These are phyloP conservation scores for Nematostella vectensis DNA, from an alignment of 92 coral and sea anemone genomes.

Conservation along the genomic window DNA sequence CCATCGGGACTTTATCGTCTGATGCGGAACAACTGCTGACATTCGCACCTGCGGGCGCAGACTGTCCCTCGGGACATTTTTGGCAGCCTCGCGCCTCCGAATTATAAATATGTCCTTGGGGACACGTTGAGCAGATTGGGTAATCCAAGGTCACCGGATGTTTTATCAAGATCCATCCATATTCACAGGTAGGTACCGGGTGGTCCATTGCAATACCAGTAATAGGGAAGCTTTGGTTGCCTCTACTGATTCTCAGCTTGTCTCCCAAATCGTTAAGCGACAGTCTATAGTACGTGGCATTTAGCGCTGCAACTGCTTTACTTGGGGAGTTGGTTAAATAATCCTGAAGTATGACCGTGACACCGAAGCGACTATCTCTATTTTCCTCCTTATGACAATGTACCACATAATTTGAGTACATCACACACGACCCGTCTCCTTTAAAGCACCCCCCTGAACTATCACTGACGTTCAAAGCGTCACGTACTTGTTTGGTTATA, in stretches of 20 bases:
- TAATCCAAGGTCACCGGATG: conserved; percentile 3
- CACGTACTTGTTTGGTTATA: conserved; percentile 2
- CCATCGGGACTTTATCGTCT: neutral
- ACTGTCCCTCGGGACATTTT: conserved; percentile 39
- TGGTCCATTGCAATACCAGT: neutral
- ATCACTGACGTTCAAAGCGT: conserved; percentile 6
- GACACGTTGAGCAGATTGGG: conserved; percentile 60
- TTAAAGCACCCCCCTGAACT: conserved; percentile 18
- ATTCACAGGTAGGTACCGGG: conserved; percentile 9
- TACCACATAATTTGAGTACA: too few species aligned
- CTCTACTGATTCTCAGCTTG: neutral
- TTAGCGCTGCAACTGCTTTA: too few species aligned
- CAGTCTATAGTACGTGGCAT: neutral
- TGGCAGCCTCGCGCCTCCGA: conserved; percentile 24
- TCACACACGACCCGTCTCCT: too few species aligned
- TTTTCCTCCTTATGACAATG: too few species aligned
- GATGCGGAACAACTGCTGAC: conserved; percentile 15
- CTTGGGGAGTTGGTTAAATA: neutral
- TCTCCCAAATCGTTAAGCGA: neutral
- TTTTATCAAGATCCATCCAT: conserved; percentile 13
- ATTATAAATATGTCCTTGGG: conserved; percentile 33
- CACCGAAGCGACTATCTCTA: too few species aligned
- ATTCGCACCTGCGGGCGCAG: conserved; percentile 24
- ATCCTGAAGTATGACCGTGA: neutral
- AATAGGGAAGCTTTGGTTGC: neutral